phyloP scores from a whole-genome alignment of 2,113 vertebrate genomes.

The Andinoacara biseriatus region DNA sequence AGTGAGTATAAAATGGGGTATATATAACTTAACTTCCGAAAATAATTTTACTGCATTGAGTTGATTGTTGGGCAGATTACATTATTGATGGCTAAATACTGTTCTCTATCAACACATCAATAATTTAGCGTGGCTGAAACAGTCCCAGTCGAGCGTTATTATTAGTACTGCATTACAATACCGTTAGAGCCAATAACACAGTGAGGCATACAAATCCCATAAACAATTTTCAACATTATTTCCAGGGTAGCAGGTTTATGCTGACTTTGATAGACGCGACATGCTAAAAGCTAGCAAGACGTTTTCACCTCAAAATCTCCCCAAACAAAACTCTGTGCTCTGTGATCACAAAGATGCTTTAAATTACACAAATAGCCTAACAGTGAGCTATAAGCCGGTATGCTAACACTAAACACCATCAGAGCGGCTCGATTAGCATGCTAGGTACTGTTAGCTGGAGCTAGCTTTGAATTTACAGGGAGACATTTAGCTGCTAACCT shows the following conservation, averaged over 20 bases:
- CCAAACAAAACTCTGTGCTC: neutral
- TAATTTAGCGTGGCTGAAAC: neutral
- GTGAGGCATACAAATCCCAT: neutral
- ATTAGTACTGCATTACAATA: neutral
- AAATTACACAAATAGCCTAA: neutral
- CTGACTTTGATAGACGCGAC: neutral
- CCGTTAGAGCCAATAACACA: neutral
- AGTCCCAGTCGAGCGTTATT: neutral
- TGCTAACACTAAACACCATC: conserved; percentile 20
- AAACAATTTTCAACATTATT: neutral
- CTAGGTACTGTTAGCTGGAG: conserved; percentile 36
- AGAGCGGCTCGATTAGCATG: conserved; percentile 23
- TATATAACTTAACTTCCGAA: neutral
- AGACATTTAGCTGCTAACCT: conserved; percentile 65
- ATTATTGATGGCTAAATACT: neutral
- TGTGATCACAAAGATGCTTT: neutral
- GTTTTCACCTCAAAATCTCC: neutral
- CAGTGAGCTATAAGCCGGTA: neutral
- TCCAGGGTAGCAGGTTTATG: neutral
- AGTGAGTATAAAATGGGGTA: neutral
- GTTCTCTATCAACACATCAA: neutral
- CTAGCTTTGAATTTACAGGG: conserved; percentile 4
- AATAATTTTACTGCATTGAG: neutral
- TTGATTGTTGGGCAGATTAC: neutral
- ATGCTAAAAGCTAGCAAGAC: neutral